phyloP scores from a whole-genome alignment of 1,140 invertebrate species.

The Drosophila pachea region DNA sequence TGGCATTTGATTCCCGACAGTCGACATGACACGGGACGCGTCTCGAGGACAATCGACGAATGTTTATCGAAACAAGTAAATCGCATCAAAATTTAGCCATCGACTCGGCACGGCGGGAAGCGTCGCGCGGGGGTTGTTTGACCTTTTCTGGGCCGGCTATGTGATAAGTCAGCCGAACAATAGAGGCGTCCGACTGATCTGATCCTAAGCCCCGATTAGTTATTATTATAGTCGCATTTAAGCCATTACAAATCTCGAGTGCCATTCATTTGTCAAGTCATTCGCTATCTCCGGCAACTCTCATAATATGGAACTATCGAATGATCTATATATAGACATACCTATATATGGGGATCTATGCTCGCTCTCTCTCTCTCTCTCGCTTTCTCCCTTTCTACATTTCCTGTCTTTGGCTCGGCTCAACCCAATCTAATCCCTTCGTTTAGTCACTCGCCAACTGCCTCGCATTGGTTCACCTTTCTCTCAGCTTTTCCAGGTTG shows the following conservation, averaged over 20 bases:
- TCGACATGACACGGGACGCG: constrained; percentile 1
- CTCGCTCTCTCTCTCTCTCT: not conserved
- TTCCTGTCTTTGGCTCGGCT: not conserved
- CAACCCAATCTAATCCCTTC: too few relatives aligned
- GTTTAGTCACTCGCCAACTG: not conserved
- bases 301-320: too few relatives aligned
- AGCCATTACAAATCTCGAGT: constrained; percentile 60
- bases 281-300: constrained; percentile 1
- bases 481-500: not conserved
- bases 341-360: too few relatives aligned
- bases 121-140: constrained; percentile 23
- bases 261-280: constrained; percentile 17
- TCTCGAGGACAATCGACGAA: constrained; percentile 38
- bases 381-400: not conserved
- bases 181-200: constrained; percentile 22
- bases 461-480: not conserved
- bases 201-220: constrained; percentile 54
- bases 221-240: constrained; percentile 66
- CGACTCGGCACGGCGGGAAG: constrained; percentile 24
- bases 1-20: constrained; percentile 41
- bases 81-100: constrained; percentile 76
- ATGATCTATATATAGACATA: too few relatives aligned
- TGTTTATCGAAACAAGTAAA: constrained; percentile 74
- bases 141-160: constrained; percentile 4
- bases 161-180: constrained; percentile 26